Base-by-base conservation (phyloP, 2,888 invertebrate species). In the Parnassius smintheus region DNA sequence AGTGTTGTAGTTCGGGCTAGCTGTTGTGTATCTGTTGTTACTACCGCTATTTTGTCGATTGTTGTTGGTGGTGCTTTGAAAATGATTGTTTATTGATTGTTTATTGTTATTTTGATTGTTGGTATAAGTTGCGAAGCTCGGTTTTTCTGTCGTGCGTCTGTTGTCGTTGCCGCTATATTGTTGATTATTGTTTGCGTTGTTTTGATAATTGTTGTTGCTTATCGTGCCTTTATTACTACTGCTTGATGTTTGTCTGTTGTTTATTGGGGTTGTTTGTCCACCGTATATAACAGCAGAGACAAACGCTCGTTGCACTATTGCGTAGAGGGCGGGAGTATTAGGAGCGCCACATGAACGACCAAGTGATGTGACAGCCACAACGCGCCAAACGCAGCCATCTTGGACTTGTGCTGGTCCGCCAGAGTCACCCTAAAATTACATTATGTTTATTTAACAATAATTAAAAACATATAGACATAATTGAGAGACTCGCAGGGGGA, bases 391-490 rank as follows among this genome's bases (percentile, higher is more conserved):
- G 62, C 91, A 91, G 57, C 86, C 89, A 60, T 88, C 88, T 72
- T 83, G 85, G 1, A 88, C 67, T 66, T 90, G 89, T 0, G 85
- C 88, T 2, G 91, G 91, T 0, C 91, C 91, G 0, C 91, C 91
- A 0, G 90, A 90, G 61, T 91, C 91, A 56, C 91, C 91, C 91
- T 91, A 78, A n/a, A 61, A 60, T 22, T 48, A n/a, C 2, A 35
- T 4, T 18, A 18, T 35, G 35, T 35, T 35, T 35, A 35, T 35
- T 25, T 35, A 35, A 35, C 4, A 35, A 35, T 18, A 18, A 18
- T 18, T 18, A 18, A 7, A 25, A 25, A 25, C 25, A 25, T 25
- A 25, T 25, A 2, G 25, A 25, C 3, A 25, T 25, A 3, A 25
- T 25, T 25, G 25, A 25, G 2, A 25, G 25, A 25, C 3, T 3